Evolutionary conservation across 2,888 invertebrate genomes (phyloP).

Genomic region (Nebria brevicollis): DNA sequence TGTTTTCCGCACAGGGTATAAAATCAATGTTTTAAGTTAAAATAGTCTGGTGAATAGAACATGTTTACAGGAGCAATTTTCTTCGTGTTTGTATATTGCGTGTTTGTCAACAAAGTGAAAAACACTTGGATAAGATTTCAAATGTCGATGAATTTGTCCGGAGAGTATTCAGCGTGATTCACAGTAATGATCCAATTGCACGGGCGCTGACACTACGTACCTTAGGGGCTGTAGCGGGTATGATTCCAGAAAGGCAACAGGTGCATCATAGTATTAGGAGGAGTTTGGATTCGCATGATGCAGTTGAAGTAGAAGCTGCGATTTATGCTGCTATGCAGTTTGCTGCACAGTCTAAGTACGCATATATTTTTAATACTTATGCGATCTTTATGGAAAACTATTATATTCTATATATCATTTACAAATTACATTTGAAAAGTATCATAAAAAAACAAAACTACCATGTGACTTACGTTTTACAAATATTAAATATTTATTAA

Average conservation of each 20-base stretch:
- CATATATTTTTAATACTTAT: neutral
- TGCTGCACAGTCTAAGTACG: slow-evolving; percentile 89
- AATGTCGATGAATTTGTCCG: slow-evolving; percentile 95
- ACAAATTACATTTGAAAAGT: too few relatives aligned
- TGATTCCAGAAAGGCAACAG: slow-evolving; percentile 93
- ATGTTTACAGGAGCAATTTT: slow-evolving; percentile 80
- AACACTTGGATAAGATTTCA: slow-evolving; percentile 94
- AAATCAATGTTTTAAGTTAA: slow-evolving; percentile 30
- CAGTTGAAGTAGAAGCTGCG: slow-evolving; percentile 95
- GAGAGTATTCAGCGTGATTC: slow-evolving; percentile 91
- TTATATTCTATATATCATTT: too few relatives aligned
- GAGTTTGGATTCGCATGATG: slow-evolving; percentile 93
- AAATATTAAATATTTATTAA: too few relatives aligned
- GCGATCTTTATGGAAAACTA: too few relatives aligned
- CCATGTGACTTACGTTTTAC: too few relatives aligned
- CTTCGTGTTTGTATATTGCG: slow-evolving; percentile 90
- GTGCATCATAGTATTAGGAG: slow-evolving; percentile 94
- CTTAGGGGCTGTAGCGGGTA: slow-evolving; percentile 90
- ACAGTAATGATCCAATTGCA: slow-evolving; percentile 97
- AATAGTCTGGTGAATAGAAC: neutral
- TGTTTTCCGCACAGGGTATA: slow-evolving; percentile 85
- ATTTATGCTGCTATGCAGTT: slow-evolving; percentile 95
- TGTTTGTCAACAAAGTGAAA: slow-evolving; percentile 95
- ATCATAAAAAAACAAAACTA: too few relatives aligned
- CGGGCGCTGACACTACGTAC: slow-evolving; percentile 89